A percentile compares a stretch with the other conserved stretches of the same genome.
These are phyloP conservation scores for Cordilura impudica DNA, from an alignment of 2,888 invertebrate species.

Conservation along the genomic window DNA sequence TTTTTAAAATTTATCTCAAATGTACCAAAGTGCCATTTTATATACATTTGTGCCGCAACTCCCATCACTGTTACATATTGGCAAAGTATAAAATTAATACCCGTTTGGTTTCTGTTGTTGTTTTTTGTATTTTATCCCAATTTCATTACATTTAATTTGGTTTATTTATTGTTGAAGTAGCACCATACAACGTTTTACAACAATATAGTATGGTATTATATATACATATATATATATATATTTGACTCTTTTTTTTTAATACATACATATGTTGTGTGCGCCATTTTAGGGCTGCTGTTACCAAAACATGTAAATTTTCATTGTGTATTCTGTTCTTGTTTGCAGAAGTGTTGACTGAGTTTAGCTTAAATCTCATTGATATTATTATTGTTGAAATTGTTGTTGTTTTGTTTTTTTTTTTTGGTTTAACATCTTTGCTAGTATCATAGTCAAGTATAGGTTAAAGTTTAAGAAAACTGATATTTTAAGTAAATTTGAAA, in stretches of 20 bases:
- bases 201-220: not conserved
- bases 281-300: not conserved
- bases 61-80: too few relatives aligned
- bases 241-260: not conserved
- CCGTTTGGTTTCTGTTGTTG: not conserved
- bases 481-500: too few relatives aligned
- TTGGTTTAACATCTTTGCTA: not conserved
- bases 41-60: too few relatives aligned
- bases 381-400: too few relatives aligned
- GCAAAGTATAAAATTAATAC: not conserved
- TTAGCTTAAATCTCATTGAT: not conserved
- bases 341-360: not conserved
- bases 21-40: too few relatives aligned
- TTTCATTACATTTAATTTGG: slow-evolving; percentile 53
- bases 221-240: not conserved
- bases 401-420: not conserved
- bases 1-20: too few relatives aligned
- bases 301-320: not conserved
- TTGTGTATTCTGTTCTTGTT: not conserved
- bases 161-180: slow-evolving; percentile 39
- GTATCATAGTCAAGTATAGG: not conserved
- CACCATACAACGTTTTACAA: not conserved
- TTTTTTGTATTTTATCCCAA: slow-evolving; percentile 21
- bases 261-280: not conserved
- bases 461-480: too few relatives aligned